A percentile compares a stretch with the other conserved stretches of the same genome.
phyloP scores from a whole-genome alignment of 2,113 vertebrate genomes.

The Micromys minutus region DNA sequence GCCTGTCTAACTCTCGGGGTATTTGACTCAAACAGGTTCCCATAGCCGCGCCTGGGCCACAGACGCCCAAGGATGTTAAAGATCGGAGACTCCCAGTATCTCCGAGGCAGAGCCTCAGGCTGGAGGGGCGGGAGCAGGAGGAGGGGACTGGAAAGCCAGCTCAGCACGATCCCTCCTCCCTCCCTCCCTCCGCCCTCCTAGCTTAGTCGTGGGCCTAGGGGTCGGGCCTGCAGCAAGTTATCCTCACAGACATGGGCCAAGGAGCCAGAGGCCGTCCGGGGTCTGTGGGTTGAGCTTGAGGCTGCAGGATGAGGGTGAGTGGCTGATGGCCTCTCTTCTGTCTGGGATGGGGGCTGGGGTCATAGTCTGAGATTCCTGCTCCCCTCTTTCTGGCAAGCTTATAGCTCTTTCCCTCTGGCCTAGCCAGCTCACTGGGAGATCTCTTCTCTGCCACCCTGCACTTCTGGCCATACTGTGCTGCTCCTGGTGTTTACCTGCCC shows the following conservation, averaged over 20 bases:
- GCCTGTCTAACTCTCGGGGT: neutral
- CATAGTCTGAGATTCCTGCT: neutral
- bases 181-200: conserved; percentile 2
- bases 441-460: neutral
- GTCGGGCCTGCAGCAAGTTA: conserved; percentile 58
- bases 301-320: conserved; percentile 75
- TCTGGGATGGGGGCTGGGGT: neutral
- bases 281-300: conserved; percentile 36
- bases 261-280: conserved; percentile 45
- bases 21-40: neutral
- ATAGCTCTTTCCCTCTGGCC: neutral
- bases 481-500: neutral
- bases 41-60: neutral
- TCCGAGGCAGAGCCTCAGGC: neutral
- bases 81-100: conserved; percentile 25
- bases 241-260: conserved; percentile 66
- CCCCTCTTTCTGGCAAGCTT: neutral
- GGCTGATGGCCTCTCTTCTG: neutral
- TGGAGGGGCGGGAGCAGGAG: conserved; percentile 56
- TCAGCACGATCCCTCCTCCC: conserved; percentile 1
- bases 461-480: neutral
- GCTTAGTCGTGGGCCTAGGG: neutral
- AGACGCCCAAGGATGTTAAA: conserved; percentile 71
- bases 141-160: conserved; percentile 65
- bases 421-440: neutral